These are phyloP conservation scores for Yponomeuta malinellus DNA, from an alignment of 2,888 invertebrate genomes.

Conservation along the genomic window DNA sequence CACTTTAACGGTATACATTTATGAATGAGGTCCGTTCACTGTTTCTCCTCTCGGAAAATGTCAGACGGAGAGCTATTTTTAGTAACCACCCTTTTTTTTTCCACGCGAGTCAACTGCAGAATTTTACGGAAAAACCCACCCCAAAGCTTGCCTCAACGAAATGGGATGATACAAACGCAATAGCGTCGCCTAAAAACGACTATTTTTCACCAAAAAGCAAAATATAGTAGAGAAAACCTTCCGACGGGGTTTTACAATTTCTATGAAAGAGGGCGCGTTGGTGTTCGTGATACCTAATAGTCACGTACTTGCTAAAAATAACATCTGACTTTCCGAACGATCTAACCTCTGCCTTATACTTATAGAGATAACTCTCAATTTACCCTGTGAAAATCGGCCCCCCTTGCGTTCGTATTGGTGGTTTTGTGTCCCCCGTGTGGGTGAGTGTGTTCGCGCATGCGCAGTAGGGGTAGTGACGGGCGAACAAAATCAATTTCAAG, in stretches of 20 bases:
- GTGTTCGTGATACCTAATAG: conserved; percentile 45
- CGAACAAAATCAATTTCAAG: conserved; percentile 65
- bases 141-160: background rate
- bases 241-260: conserved; percentile 59
- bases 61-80: conserved; percentile 53
- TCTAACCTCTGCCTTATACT: conserved; percentile 26
- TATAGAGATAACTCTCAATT: background rate
- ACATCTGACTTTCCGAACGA: conserved; percentile 25
- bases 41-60: conserved; percentile 45
- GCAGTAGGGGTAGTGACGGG: conserved; percentile 38
- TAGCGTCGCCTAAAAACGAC: conserved; percentile 39
- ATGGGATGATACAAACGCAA: background rate
- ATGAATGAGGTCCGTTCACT: conserved; percentile 58
- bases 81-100: conserved; percentile 29
- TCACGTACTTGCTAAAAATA: conserved; percentile 71
- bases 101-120: background rate
- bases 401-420: background rate
- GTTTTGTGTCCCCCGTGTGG: conserved; percentile 26
- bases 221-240: conserved; percentile 57
- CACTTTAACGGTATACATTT: conserved; percentile 58
- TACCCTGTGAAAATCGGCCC: background rate
- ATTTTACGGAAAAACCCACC: background rate
- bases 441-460: conserved; percentile 61
- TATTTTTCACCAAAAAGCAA: conserved; percentile 51
- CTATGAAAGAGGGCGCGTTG: conserved; percentile 70